Evolutionary conservation across 30 jellyfish, hydroid and myxozoan genomes (phyloP).

Genomic region (Aurelia sp.): DNA sequence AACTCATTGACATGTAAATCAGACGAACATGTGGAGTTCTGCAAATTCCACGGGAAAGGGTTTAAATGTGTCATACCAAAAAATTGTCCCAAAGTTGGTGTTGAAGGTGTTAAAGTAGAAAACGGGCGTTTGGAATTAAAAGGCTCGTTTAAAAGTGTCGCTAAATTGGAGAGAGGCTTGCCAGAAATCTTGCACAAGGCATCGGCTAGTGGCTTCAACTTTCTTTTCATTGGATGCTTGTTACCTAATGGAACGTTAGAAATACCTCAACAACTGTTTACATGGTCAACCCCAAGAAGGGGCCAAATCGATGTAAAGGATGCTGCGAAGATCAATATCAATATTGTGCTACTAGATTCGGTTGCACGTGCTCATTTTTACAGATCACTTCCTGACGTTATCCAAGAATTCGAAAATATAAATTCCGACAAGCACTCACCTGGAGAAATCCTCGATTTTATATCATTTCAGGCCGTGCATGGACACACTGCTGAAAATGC

Average conservation of each 20-base stretch:
- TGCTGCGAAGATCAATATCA: slow-evolving; percentile 41
- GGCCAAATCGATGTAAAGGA: too few relatives aligned
- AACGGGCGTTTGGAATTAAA: not conserved
- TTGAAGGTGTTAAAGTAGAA: slow-evolving; percentile 3
- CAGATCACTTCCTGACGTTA: slow-evolving; percentile 72
- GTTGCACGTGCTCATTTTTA: slow-evolving; percentile 87
- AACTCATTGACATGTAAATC: slow-evolving; percentile 34
- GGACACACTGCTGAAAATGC: slow-evolving; percentile 90
- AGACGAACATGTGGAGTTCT: not conserved
- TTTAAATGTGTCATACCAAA: slow-evolving; percentile 12
- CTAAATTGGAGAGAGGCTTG: too few relatives aligned
- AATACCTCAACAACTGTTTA: too few relatives aligned
- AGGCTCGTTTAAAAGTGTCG: too few relatives aligned
- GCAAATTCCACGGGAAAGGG: not conserved
- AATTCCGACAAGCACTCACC: slow-evolving; percentile 22
- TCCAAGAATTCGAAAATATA: slow-evolving; percentile 28
- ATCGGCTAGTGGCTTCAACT: too few relatives aligned
- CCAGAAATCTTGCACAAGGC: too few relatives aligned
- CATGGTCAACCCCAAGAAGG: too few relatives aligned
- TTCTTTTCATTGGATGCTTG: too few relatives aligned
- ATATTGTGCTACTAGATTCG: slow-evolving; percentile 81
- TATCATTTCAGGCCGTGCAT: slow-evolving; percentile 79
- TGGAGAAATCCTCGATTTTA: slow-evolving; percentile 87
- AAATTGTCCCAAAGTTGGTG: slow-evolving; percentile 10
- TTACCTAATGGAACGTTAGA: too few relatives aligned